Evolutionary conservation across 2,113 vertebrate species (phyloP), one percentile per base, ranked within the genome.

Genomic region (Megaptera novaeangliae): DNA sequence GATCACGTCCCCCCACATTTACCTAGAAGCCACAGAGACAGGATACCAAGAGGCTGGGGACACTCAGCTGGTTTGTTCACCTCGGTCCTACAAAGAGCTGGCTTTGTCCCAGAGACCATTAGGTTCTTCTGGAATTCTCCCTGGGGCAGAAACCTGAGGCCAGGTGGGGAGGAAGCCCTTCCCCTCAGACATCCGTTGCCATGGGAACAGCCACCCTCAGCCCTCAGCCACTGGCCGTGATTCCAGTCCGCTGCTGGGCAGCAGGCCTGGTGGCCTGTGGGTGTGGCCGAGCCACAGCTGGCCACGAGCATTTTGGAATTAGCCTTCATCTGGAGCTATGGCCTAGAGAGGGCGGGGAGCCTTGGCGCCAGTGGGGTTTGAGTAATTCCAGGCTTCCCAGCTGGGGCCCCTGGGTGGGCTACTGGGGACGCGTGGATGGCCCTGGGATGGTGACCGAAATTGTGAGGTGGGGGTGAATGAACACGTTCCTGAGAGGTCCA

Each of bases 111-210:
- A 55, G 82, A 29, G 5, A 36, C 34, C 0, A 25, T 74, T 77
- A 39, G 94, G 49, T 49, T 93, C 91, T 93, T 95, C 95, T 95
- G 96, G 95, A 97, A 98, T 91, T 86, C 72, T 97, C 96, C 85
- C 96, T 77, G 81, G 75, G 93, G 89, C 96, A 93, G 96, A 96
- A 97, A 98, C 97, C 97, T 93, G 97, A 98, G 94, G 96, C 96
- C 96, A 96, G 98, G 95, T 96, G 44, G 75, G 13, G 61, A 77
- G 61, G 84, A 84, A 81, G 93, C 81, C 95, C 39, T 36, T 52
- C 59, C 84, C 88, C 75, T 25, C 68, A 10, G 63, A 23, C 15
- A 52, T 57, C 85, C 1, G 72, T 95, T 80, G 57, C 82, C 72
- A 93, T 75, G 92, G 95, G 20, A 68, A 96, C 96, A 75, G 91